Evolutionary conservation across 2,113 vertebrate genomes (phyloP).

Genomic region (Alethe diademata): DNA sequence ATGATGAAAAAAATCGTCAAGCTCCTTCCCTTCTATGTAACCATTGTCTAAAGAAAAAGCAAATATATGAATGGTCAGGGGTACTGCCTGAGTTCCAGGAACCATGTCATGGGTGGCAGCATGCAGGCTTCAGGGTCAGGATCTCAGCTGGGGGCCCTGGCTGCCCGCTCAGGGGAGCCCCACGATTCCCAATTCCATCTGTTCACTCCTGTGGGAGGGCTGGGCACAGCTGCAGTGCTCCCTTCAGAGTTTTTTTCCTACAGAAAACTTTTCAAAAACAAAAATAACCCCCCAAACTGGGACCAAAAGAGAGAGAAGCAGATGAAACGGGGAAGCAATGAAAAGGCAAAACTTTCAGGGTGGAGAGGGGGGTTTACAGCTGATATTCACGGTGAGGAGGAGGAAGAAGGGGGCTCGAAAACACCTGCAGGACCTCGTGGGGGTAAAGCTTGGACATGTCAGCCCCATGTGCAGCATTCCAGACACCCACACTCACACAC

Average conservation of each 20-base stretch:
- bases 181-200: accelerated
- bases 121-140: accelerated
- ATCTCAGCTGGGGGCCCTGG: background rate
- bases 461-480: accelerated
- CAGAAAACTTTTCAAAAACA: background rate
- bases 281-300: background rate
- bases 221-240: accelerated
- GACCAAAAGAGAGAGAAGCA: background rate
- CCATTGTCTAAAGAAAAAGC: constrained; percentile 85
- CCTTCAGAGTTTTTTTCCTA: background rate
- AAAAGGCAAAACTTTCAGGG: background rate
- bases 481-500: too few relatives aligned
- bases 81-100: background rate
- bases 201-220: accelerated
- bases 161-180: accelerated
- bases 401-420: background rate
- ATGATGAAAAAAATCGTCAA: constrained; percentile 89
- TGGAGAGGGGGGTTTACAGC: background rate
- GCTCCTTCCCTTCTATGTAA: constrained; percentile 91
- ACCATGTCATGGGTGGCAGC: accelerated
- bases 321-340: accelerated
- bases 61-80: background rate
- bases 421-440: accelerated
- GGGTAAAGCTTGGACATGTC: accelerated
- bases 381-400: accelerated